These are phyloP conservation scores for Serilophus lunatus DNA, from an alignment of 2,113 vertebrate genomes.

Conservation along the genomic window DNA sequence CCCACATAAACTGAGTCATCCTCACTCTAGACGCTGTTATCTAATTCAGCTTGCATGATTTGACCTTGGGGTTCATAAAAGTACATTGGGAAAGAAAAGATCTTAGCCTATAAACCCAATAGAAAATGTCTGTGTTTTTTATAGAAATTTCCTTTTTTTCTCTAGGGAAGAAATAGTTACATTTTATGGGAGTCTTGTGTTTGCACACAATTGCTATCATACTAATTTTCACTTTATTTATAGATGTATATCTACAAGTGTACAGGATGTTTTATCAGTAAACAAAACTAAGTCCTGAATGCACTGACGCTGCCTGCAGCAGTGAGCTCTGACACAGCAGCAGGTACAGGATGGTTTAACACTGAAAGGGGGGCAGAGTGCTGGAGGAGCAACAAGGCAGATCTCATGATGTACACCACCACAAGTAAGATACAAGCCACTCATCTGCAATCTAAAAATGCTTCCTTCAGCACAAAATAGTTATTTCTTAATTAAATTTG, in stretches of 20 bases:
- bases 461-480: background rate
- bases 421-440: background rate
- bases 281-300: background rate
- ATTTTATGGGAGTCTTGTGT: background rate
- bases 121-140: background rate
- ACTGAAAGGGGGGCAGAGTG: background rate
- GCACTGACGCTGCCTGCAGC: background rate
- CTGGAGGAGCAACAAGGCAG: background rate
- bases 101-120: background rate
- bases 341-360: background rate
- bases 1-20: constrained; percentile 56
- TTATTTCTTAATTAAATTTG: background rate
- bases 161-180: background rate
- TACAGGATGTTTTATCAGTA: background rate
- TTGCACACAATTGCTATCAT: background rate
- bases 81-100: background rate
- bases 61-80: constrained; percentile 42
- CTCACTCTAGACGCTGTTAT: constrained; percentile 30
- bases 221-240: background rate
- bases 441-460: background rate
- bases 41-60: constrained; percentile 20
- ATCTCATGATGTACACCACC: background rate
- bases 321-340: background rate
- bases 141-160: background rate
- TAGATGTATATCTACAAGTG: background rate